Percentiles rank a stretch among this genome's conserved stretches.
Evolutionary conservation across 2,797 vertebrate species (phyloP).

Genomic region (Tenualosa thibaudeaui): DNA sequence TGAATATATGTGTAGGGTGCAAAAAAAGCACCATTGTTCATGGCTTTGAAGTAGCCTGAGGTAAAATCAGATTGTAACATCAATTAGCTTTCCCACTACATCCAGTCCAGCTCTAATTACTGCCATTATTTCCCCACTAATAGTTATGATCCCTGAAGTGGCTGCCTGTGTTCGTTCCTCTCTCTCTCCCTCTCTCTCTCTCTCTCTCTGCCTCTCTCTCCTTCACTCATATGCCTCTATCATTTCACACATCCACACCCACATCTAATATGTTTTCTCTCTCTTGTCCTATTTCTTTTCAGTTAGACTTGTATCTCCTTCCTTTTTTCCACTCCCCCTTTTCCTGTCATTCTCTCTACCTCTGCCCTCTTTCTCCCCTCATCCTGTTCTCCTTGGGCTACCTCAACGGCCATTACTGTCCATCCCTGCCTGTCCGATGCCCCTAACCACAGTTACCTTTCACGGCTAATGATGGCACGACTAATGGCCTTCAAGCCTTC

Average conservation of each 20-base stretch:
- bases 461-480: not conserved
- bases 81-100: conserved; percentile 55
- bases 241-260: no score
- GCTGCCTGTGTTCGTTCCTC: not conserved
- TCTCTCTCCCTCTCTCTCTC: not conserved
- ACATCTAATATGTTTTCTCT: not conserved
- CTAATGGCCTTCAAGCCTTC: not conserved
- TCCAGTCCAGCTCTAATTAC: conserved; percentile 52
- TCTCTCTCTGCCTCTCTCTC: not conserved
- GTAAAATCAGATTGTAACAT: conserved; percentile 52
- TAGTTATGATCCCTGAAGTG: conserved; percentile 44
- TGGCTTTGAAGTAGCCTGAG: conserved; percentile 32
- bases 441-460: not conserved
- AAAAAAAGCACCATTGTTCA: not conserved
- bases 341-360: not conserved
- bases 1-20: not conserved
- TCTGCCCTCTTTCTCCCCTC: not conserved
- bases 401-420: not conserved
- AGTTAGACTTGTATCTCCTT: not conserved
- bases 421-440: not conserved
- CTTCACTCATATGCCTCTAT: not conserved
- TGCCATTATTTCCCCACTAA: conserved; percentile 52
- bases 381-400: conserved; percentile 11
- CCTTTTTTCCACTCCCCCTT: not conserved
- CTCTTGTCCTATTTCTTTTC: not conserved